Conservation (phyloP, 2,888 invertebrate genomes). For the Heliconius hortense region DNA sequence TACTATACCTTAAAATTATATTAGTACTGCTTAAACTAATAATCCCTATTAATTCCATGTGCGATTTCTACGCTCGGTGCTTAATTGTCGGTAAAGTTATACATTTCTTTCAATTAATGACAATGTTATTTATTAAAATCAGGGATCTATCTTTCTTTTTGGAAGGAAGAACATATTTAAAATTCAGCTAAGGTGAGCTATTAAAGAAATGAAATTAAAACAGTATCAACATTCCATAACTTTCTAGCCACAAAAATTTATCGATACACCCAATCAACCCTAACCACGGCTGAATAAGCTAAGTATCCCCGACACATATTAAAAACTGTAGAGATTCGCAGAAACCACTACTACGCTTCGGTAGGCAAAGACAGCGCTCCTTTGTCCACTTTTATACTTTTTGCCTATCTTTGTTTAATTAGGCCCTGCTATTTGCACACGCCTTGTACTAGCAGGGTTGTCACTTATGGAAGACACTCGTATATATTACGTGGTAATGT, state of each 20-base stretch:
- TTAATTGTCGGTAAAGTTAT: background rate
- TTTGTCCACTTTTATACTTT: conserved; percentile 47
- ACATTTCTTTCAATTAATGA: background rate
- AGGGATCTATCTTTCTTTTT: background rate
- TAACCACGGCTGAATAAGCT: conserved; percentile 61
- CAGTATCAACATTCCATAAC: background rate
- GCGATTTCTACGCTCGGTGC: background rate
- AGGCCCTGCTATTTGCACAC: conserved; percentile 44
- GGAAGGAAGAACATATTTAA: background rate
- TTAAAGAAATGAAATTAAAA: no score
- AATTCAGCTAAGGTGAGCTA: background rate
- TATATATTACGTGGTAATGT: conserved; percentile 8
- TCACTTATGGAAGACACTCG: background rate
- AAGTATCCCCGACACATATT: conserved; percentile 63
- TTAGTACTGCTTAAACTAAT: no score
- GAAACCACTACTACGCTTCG: conserved; percentile 62
- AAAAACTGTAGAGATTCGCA: conserved; percentile 64
- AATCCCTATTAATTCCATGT: background rate
- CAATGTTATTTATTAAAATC: background rate
- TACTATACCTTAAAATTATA: no score
- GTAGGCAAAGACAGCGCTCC: conserved; percentile 55
- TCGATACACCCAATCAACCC: conserved; percentile 43
- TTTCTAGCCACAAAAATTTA: conserved; percentile 29
- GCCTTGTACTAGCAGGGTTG: conserved; percentile 24
- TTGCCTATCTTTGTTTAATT: conserved; percentile 53